These are phyloP conservation scores for Orius laevigatus DNA, from an alignment of 1,140 invertebrate genomes.

Conservation along the genomic window DNA sequence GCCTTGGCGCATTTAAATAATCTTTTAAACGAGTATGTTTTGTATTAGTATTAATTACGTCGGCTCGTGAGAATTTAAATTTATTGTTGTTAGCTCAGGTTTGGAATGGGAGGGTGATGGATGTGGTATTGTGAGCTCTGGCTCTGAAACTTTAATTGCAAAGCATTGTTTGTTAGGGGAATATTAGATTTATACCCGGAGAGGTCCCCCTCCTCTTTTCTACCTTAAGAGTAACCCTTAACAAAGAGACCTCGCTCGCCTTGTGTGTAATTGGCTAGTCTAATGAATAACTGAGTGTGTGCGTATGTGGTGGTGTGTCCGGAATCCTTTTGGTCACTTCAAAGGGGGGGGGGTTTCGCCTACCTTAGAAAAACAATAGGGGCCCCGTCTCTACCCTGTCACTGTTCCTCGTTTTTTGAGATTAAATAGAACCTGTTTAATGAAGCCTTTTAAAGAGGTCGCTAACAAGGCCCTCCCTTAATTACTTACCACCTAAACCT, in stretches of 20 bases:
- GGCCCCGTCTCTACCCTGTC: background rate
- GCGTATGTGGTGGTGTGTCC: background rate
- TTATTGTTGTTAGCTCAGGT: slow-evolving; percentile 7
- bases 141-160: slow-evolving; percentile 11
- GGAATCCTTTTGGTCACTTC: slow-evolving; percentile 6
- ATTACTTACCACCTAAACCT: slow-evolving; percentile 10
- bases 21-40: too few species aligned
- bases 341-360: slow-evolving; percentile 6
- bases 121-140: slow-evolving; percentile 10
- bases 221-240: slow-evolving; percentile 6
- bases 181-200: slow-evolving; percentile 12
- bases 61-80: slow-evolving; percentile 10
- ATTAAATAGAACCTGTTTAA: slow-evolving; percentile 13
- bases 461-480: slow-evolving; percentile 5
- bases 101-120: slow-evolving; percentile 4
- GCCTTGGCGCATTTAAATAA: too few species aligned
- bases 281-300: slow-evolving; percentile 10
- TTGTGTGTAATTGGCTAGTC: slow-evolving; percentile 8
- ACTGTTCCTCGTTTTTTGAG: background rate
- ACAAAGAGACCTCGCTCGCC: slow-evolving; percentile 11
- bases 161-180: slow-evolving; percentile 12
- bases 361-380: slow-evolving; percentile 8
- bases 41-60: too few species aligned
- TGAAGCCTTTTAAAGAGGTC: slow-evolving; percentile 15
- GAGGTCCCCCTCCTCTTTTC: slow-evolving; percentile 3